phyloP scores from a whole-genome alignment of 2,113 vertebrate species.

The Myiagra hebetior region DNA sequence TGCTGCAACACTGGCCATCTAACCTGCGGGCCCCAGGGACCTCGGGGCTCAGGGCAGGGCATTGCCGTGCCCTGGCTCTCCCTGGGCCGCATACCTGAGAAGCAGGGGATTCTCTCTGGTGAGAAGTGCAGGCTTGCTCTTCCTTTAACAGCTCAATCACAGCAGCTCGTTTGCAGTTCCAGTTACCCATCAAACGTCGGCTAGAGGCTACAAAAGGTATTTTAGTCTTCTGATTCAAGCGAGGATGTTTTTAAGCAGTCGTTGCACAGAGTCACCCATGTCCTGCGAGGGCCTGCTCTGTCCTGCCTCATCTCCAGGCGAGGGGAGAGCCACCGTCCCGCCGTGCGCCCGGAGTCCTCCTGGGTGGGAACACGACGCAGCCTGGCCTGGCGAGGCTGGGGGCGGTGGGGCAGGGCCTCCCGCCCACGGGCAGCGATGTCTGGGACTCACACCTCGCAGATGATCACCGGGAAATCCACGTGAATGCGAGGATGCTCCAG shows the following conservation, averaged over 20 bases:
- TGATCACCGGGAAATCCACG: conserved; percentile 94
- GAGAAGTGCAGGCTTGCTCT: conserved; percentile 30
- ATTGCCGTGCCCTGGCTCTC: neutral
- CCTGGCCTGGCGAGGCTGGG: neutral
- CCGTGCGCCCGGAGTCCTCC: neutral
- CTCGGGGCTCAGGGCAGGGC: neutral
- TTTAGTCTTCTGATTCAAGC: conserved; percentile 39
- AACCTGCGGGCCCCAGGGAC: neutral
- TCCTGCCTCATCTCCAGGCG: neutral
- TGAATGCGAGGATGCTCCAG: conserved; percentile 93
- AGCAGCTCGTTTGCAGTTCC: conserved; percentile 29
- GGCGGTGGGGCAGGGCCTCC: neutral
- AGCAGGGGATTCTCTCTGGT: conserved; percentile 20
- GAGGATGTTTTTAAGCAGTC: conserved; percentile 34
- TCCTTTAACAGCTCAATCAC: conserved; percentile 20
- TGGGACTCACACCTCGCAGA: conserved; percentile 88
- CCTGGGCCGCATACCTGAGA: conserved; percentile 50
- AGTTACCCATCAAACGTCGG: conserved; percentile 30
- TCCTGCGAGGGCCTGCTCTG: neutral
- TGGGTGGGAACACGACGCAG: neutral
- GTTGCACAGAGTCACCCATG: conserved; percentile 1
- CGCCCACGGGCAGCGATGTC: neutral
- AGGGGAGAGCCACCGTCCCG: neutral
- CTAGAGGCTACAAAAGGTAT: conserved; percentile 34
- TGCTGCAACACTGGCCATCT: neutral